Evolutionary conservation across 2,888 invertebrate species (phyloP).

Genomic region (Latrodectus hesperus): DNA sequence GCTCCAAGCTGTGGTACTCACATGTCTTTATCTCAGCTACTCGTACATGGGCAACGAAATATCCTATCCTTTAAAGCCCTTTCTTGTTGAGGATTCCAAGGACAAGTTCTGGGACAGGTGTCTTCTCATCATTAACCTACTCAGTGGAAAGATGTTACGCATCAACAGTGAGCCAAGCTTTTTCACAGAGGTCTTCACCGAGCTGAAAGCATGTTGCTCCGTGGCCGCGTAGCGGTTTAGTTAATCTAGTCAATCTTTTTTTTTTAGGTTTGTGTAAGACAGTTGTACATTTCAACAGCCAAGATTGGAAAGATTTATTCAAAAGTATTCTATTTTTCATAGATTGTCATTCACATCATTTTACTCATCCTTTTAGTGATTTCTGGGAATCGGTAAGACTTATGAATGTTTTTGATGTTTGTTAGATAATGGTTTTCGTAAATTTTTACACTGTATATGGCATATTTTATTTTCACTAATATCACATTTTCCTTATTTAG

Average conservation of each 20-base stretch:
- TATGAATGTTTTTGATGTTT: not conserved
- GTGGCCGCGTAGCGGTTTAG: constrained; percentile 39
- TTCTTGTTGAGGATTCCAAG: constrained; percentile 96
- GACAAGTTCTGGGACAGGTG: constrained; percentile 99
- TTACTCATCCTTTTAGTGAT: not conserved
- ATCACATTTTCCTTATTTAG: not conserved
- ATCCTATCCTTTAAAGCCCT: constrained; percentile 98
- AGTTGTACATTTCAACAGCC: no score
- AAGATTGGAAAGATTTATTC: no score
- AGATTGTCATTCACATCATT: not conserved
- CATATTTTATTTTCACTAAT: no score
- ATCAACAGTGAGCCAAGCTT: constrained; percentile 98
- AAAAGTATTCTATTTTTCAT: not conserved
- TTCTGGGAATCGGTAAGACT: not conserved
- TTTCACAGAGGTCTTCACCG: constrained; percentile 99
- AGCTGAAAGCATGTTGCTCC: constrained; percentile 83
- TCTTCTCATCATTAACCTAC: constrained; percentile 90
- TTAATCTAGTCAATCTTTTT: not conserved
- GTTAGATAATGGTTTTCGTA: no score
- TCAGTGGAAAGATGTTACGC: constrained; percentile 95
- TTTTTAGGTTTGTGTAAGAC: not conserved
- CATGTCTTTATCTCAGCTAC: constrained; percentile 98
- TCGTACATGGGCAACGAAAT: constrained; percentile 97
- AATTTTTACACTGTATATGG: no score
- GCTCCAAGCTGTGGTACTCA: constrained; percentile 94